Evolutionary conservation across 1,140 invertebrate species (phyloP), one percentile per base, ranked within the genome.

Genomic region (Lucilia sericata): DNA sequence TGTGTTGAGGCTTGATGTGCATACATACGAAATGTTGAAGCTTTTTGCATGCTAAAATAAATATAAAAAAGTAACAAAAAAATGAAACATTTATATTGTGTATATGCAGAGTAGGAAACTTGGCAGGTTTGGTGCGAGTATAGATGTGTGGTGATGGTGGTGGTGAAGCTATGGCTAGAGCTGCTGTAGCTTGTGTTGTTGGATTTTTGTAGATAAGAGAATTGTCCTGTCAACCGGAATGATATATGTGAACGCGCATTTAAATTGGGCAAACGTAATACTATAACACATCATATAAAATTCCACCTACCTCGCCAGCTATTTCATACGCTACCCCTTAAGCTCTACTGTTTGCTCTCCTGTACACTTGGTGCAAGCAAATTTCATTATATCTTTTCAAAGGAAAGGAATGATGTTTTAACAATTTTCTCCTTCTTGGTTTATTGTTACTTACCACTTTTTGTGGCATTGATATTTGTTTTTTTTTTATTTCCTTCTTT

Each of bases 171-270:
- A 51, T 5, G 42, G 76, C 76, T 49, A 49, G 47, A 19, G 42
- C 19, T 47, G 76, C 76, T 80, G 42, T 42, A 42, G 42, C 42
- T 80, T 49, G 19, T 80, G 81, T 60, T 90, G 89, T 89, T 90
- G 89, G 88, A 87, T 90, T 90, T 90, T 88, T 86, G 86, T 85
- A 90, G 89, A 90, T 90, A 90, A 90, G 89, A 90, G 89, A 90
- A 90, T 90, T 90, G 89, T 90, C 89, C 89, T 90, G 89, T 90
- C 89, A 90, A 89, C 89, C 87, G 88, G 88, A 90, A 90, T 90
- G 89, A 90, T 90, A 90, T 90, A 90, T 90, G 89, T 89, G 89
- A 84, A 87, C 89, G 89, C 88, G 89, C 87, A 90, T 90, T 90
- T 88, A 90, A 90, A 90, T 90, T 90, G 89, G 89, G 89, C 89